Evolutionary conservation across 2,797 vertebrate genomes (phyloP).

Genomic region (Nyctalus aviator): DNA sequence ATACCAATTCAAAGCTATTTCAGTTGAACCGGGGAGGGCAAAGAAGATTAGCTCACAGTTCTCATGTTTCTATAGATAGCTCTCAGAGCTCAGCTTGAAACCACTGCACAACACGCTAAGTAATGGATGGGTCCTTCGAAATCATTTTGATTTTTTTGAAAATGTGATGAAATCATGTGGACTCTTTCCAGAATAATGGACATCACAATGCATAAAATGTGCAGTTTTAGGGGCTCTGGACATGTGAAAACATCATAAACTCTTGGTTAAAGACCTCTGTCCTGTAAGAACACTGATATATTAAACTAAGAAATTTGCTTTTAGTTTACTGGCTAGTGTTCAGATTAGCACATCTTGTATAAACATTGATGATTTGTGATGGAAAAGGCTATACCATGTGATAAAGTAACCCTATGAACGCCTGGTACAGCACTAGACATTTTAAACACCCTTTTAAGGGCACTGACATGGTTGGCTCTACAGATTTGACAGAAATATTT

Average conservation of each 20-base stretch:
- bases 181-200: slow-evolving; percentile 31
- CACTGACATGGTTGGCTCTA: slow-evolving; percentile 21
- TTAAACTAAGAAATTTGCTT: slow-evolving; percentile 52
- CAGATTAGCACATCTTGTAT: slow-evolving; percentile 29
- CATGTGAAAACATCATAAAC: slow-evolving; percentile 18
- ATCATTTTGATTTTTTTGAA: slow-evolving; percentile 38
- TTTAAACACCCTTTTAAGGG: slow-evolving; percentile 47
- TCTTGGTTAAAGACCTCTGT: slow-evolving; percentile 36
- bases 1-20: slow-evolving; percentile 39
- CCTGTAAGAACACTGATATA: not conserved
- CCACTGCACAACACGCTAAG: not conserved
- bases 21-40: not conserved
- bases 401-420: not conserved
- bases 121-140: not conserved
- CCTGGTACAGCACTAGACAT: not conserved
- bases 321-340: slow-evolving; percentile 55
- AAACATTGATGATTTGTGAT: slow-evolving; percentile 46
- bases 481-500: slow-evolving; percentile 58
- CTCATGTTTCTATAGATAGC: not conserved
- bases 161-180: slow-evolving; percentile 44
- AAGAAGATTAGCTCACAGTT: not conserved
- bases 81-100: slow-evolving; percentile 19
- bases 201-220: not conserved
- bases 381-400: not conserved
- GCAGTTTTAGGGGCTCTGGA: slow-evolving; percentile 29